These are phyloP conservation scores for Ophthalmolycus amberensis DNA, from an alignment of 2,113 vertebrate species.

Conservation along the genomic window DNA sequence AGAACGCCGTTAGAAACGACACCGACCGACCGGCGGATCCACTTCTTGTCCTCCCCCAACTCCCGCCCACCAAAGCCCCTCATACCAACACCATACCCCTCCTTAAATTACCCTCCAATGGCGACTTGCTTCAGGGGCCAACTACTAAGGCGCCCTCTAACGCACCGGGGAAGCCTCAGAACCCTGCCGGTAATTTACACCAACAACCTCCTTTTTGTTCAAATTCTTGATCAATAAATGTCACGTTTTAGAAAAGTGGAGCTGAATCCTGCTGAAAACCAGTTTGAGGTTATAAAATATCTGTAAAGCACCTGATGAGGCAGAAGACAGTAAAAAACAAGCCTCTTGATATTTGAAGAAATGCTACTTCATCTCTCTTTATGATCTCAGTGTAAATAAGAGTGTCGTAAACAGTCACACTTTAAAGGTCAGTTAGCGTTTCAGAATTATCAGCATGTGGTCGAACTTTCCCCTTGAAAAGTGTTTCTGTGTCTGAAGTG, in stretches of 20 bases:
- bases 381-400: neutral
- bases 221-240: neutral
- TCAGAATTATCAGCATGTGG: no score
- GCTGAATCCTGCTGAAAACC: no score
- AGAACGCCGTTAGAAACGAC: conserved; percentile 71
- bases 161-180: conserved; percentile 64
- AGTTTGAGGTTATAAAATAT: neutral
- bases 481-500: no score
- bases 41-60: conserved; percentile 50
- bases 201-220: conserved; percentile 1
- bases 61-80: conserved; percentile 63
- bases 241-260: neutral
- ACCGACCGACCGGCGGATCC: conserved; percentile 43
- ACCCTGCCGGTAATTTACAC: conserved; percentile 76
- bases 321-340: neutral
- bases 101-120: conserved; percentile 46
- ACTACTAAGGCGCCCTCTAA: conserved; percentile 65
- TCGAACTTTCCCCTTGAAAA: neutral
- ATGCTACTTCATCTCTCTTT: neutral
- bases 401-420: neutral
- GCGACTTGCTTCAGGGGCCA: conserved; percentile 48
- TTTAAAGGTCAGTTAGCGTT: no score
- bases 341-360: neutral
- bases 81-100: conserved; percentile 40
- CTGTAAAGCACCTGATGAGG: no score